Base-by-base conservation (phyloP, 2,113 vertebrate species). In the Castor canadensis region DNA sequence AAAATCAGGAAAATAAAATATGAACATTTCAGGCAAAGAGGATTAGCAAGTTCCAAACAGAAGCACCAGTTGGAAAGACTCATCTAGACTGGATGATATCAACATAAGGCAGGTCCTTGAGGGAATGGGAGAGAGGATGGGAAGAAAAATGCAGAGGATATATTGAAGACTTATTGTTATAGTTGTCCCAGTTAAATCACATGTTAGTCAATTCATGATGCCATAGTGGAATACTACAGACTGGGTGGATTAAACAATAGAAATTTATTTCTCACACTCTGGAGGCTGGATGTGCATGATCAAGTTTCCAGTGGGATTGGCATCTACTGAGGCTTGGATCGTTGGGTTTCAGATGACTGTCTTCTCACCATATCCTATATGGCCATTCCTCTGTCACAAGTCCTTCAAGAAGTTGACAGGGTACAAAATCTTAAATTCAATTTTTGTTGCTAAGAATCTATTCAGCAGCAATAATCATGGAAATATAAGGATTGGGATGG, bases 401-500 rank as follows among this genome's bases (percentile, higher is more conserved):
- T 92, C 35, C 38, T 97, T 94, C 45, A 84, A 66, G 45, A 94
- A 89, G 52, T 43, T 2, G 9, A 79, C 17, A 91, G 82, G 56
- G 22, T 69, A 71, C 6, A 89, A n/a, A 95, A 52, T 22, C 24
- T 62, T 89, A 93, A 73, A 85, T 71, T 96, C 19, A 84, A 43
- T 69, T 91, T 90, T 91, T 90, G 24, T 38, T 92, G 7, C 47
- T 62, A 82, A 79, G 49, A 88, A 56, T 93, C 49, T 88, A 56
- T 71, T 92, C 86, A 89, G 11, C 30, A 91, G 13, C 62, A 88
- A n/a, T 64, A 56, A 87, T 82, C 56, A 64, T 73, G 45, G 62
- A 95, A 66, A 43, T 56, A 52, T 12, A 56, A 86, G 16, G 28
- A 47, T 24, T 80, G 64, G 16, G 69, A 52, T 64, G 20, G 43